phyloP scores from a whole-genome alignment of 2,797 vertebrate genomes.

The Epinephelus coioides region DNA sequence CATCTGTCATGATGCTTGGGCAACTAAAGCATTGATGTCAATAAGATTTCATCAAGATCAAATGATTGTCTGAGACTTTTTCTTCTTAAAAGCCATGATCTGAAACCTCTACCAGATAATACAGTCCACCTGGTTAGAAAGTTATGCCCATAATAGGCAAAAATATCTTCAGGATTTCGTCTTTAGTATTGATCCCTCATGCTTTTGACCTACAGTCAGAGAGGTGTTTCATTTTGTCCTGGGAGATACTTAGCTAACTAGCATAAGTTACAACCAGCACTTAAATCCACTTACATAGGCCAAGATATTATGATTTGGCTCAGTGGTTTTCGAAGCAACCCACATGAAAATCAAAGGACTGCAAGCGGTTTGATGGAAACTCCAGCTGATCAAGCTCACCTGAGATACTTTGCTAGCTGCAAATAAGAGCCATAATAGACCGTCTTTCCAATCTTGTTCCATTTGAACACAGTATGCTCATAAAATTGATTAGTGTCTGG shows the following conservation, averaged over 20 bases:
- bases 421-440: neutral
- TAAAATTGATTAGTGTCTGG: neutral
- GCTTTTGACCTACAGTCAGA: neutral
- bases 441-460: neutral
- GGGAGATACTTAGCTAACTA: neutral
- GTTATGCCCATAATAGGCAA: neutral
- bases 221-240: neutral
- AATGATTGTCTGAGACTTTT: neutral
- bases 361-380: constrained; percentile 6
- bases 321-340: neutral
- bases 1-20: neutral
- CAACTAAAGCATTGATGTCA: neutral
- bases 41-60: neutral
- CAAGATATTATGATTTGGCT: neutral
- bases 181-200: neutral
- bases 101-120: neutral
- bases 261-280: neutral
- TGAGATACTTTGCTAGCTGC: no score
- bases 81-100: neutral
- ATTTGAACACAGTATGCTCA: neutral
- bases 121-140: neutral
- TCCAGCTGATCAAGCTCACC: neutral
- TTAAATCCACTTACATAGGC: neutral
- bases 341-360: constrained; percentile 7
- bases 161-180: neutral